Evolutionary conservation across 2,797 vertebrate species (phyloP).

Genomic region (Pachyuromys duprasi): DNA sequence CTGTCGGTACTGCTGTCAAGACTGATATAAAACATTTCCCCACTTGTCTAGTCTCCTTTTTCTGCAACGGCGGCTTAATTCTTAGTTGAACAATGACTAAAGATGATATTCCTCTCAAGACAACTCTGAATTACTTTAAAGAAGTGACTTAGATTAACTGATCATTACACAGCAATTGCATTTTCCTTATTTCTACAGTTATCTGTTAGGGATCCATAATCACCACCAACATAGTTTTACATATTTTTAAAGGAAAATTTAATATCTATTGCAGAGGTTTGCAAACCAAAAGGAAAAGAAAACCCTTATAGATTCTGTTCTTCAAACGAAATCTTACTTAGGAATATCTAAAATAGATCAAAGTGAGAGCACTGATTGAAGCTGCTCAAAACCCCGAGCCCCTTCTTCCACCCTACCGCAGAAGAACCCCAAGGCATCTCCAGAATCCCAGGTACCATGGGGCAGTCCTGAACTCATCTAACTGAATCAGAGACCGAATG

Average conservation of each 20-base stretch:
- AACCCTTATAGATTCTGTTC: conserved; percentile 22
- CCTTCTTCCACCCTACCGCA: background rate
- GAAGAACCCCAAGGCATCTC: background rate
- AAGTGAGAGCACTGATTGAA: conserved; percentile 63
- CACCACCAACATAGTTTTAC: conserved; percentile 26
- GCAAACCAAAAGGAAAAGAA: background rate
- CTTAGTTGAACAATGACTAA: background rate
- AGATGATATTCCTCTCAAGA: background rate
- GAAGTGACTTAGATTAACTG: conserved; percentile 49
- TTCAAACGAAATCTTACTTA: conserved; percentile 67
- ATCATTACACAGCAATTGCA: background rate
- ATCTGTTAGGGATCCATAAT: conserved; percentile 44
- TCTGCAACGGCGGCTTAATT: conserved; percentile 11
- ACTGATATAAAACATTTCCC: conserved; percentile 31
- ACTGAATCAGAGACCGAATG: conserved; percentile 29
- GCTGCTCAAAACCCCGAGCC: background rate
- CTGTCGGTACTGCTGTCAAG: background rate
- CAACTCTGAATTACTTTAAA: conserved; percentile 17
- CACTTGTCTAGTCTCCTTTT: background rate
- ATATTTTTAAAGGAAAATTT: conserved; percentile 49
- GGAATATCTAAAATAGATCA: conserved; percentile 75
- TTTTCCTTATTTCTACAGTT: conserved; percentile 21
- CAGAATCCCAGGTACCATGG: background rate
- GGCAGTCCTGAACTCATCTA: background rate
- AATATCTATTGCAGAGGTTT: conserved; percentile 19